Percentiles rank a stretch among this genome's conserved stretches.
Evolutionary conservation across 2,113 vertebrate species (phyloP).

Genomic region (Albula goreensis): DNA sequence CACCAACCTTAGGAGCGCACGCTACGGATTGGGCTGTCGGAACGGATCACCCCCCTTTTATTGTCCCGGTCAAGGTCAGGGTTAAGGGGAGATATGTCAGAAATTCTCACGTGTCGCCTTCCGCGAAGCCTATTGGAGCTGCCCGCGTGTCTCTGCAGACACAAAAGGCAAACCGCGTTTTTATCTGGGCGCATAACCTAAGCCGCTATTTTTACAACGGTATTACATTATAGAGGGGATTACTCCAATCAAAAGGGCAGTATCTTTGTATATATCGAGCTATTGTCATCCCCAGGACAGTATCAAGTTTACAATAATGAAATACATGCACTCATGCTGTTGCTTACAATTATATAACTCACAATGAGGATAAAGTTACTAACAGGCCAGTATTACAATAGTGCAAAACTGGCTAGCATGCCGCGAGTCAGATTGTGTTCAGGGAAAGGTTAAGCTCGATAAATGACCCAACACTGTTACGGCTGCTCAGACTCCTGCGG

Average conservation of each 20-base stretch:
- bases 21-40: constrained; percentile 62
- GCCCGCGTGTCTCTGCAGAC: constrained; percentile 83
- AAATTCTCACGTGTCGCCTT: constrained; percentile 93
- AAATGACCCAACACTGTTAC: background rate
- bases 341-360: constrained; percentile 6
- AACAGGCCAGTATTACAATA: background rate
- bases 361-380: background rate
- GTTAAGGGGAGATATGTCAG: constrained; percentile 90
- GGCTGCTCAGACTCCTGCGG: background rate
- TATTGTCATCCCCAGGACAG: background rate
- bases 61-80: constrained; percentile 91
- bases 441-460: background rate
- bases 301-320: background rate
- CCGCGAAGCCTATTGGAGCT: constrained; percentile 82
- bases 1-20: constrained; percentile 75
- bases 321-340: background rate
- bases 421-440: background rate
- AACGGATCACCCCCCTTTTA: constrained; percentile 83
- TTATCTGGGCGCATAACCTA: constrained; percentile 84
- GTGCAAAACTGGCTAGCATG: background rate
- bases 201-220: constrained; percentile 92
- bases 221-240: constrained; percentile 70
- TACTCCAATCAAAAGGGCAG: constrained; percentile 47
- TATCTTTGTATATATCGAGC: background rate
- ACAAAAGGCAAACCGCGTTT: constrained; percentile 98